phyloP scores from a whole-genome alignment of 1,140 invertebrate species.

The Orussus abietinus region DNA sequence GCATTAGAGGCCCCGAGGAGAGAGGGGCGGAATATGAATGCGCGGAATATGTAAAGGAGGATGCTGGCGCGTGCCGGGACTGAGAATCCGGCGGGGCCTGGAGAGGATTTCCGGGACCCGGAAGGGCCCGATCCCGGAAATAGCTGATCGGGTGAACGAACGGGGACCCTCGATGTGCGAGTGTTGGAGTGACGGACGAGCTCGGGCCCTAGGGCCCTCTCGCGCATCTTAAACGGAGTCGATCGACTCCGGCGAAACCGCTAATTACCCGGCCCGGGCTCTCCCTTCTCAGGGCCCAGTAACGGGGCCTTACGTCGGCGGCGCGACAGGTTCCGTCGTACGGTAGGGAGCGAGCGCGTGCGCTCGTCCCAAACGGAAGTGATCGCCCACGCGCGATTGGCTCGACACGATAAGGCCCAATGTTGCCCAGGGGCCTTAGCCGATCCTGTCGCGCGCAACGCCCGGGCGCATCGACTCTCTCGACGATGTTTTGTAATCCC shows the following conservation, averaged over 20 bases:
- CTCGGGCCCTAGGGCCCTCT: too few relatives aligned
- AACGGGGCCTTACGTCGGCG: too few relatives aligned
- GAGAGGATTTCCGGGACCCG: constrained; percentile 30
- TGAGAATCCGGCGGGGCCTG: constrained; percentile 11
- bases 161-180: too few relatives aligned
- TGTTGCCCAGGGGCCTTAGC: background rate
- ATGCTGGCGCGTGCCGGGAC: constrained; percentile 16
- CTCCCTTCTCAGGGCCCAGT: too few relatives aligned
- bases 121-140: background rate
- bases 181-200: too few relatives aligned
- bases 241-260: too few relatives aligned
- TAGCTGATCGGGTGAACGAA: too few relatives aligned
- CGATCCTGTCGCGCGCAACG: constrained; percentile 9
- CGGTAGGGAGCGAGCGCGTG: constrained; percentile 1
- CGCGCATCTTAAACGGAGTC: too few relatives aligned
- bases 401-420: constrained; percentile 25
- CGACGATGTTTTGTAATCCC: constrained; percentile 22
- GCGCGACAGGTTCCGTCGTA: too few relatives aligned
- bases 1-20: background rate
- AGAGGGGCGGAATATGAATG: constrained; percentile 11
- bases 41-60: background rate
- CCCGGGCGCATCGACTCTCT: too few relatives aligned
- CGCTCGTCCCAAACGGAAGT: constrained; percentile 26
- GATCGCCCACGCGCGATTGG: constrained; percentile 26
- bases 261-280: too few relatives aligned